Conservation (phyloP, 1,140 invertebrate genomes). For the Penaeus indicus region DNA sequence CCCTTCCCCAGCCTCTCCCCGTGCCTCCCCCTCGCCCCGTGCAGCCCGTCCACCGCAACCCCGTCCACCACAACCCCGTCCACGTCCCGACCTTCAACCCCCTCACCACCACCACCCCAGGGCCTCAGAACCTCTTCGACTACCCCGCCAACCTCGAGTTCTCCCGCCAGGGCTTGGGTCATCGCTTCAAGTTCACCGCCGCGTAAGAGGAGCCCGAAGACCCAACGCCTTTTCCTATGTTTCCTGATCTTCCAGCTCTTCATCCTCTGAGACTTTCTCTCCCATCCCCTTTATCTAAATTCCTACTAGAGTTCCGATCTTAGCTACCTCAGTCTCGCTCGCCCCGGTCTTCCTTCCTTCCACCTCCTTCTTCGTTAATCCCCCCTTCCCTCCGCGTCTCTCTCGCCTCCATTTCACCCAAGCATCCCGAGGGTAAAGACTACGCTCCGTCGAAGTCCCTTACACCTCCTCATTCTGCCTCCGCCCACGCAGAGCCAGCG, state of each 20-base stretch:
- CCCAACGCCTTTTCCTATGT: background rate
- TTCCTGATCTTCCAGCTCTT: background rate
- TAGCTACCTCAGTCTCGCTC: no score
- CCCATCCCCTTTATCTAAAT: no score
- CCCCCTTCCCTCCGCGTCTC: no score
- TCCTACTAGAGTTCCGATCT: no score
- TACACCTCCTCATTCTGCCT: no score
- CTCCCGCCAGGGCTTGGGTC: conserved; percentile 42
- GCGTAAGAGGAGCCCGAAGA: conserved; percentile 3
- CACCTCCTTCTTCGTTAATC: no score
- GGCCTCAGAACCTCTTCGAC: conserved; percentile 61
- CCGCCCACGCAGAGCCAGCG: no score
- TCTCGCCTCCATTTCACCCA: no score
- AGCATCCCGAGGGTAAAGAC: no score
- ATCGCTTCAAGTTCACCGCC: conserved; percentile 64
- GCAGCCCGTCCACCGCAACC: background rate
- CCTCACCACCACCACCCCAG: conserved; percentile 21
- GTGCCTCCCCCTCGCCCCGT: background rate
- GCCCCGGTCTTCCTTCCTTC: no score
- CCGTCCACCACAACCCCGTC: background rate
- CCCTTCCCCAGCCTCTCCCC: background rate
- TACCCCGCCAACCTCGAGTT: conserved; percentile 64
- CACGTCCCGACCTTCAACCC: conserved; percentile 8
- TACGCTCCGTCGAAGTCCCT: no score
- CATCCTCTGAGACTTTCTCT: no score